Evolutionary conservation across 2,113 vertebrate genomes (phyloP).

Genomic region (Centropristis striata): DNA sequence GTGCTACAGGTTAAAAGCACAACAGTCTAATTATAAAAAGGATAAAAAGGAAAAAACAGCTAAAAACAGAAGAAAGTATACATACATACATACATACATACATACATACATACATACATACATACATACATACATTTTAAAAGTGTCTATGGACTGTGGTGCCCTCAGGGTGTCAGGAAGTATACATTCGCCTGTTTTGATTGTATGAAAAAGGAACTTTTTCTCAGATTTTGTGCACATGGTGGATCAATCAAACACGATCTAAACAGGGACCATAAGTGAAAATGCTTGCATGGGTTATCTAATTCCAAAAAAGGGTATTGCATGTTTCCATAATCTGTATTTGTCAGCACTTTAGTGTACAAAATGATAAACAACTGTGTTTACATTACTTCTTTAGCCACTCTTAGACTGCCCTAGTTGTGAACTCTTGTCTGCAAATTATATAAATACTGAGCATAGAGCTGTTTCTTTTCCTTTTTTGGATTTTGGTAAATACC

Average conservation of each 20-base stretch:
- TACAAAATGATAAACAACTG: not conserved
- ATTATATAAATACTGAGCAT: slow-evolving; percentile 1
- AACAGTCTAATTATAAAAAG: too few relatives aligned
- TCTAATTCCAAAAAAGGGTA: not conserved
- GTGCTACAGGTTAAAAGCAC: too few relatives aligned
- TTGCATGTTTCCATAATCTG: not conserved
- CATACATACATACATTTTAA: too few relatives aligned
- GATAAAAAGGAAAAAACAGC: too few relatives aligned
- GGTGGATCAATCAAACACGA: not conserved
- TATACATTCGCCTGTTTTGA: too few relatives aligned
- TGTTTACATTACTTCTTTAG: not conserved
- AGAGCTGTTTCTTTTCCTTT: not conserved
- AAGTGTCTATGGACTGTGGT: too few relatives aligned
- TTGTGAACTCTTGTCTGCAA: not conserved
- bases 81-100: too few relatives aligned
- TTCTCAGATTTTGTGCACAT: too few relatives aligned
- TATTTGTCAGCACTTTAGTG: not conserved
- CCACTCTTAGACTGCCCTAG: not conserved
- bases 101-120: too few relatives aligned
- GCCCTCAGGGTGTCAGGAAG: too few relatives aligned
- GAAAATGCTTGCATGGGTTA: not conserved
- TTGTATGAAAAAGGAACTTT: too few relatives aligned
- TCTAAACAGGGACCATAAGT: not conserved
- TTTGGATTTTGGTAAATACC: not conserved
- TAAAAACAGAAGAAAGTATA: too few relatives aligned